Conservation (phyloP, 2,797 vertebrate genomes). For the Podarcis siculus region DNA sequence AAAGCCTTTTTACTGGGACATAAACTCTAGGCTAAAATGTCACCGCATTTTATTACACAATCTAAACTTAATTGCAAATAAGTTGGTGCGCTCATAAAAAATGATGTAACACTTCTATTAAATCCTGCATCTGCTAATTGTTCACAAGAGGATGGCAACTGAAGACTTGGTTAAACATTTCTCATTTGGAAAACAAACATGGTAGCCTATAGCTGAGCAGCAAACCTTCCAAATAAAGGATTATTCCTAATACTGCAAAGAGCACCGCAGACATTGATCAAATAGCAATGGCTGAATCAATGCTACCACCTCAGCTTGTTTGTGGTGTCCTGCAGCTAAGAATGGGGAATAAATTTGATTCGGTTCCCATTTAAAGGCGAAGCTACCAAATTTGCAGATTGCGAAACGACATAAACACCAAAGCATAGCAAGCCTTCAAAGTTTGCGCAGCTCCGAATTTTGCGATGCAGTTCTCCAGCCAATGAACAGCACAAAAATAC, state of each 20-base stretch:
- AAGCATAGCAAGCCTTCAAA: too few relatives aligned
- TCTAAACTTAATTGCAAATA: constrained; percentile 79
- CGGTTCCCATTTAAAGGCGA: too few relatives aligned
- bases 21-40: constrained; percentile 78
- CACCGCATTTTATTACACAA: constrained; percentile 78
- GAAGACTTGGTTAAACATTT: constrained; percentile 32
- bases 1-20: constrained; percentile 72
- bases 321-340: background rate
- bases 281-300: background rate
- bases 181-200: constrained; percentile 31
- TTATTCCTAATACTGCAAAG: constrained; percentile 25
- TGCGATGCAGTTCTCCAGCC: too few relatives aligned
- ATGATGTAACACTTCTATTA: constrained; percentile 68
- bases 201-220: constrained; percentile 2
- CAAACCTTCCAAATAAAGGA: background rate
- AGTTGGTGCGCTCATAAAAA: constrained; percentile 76
- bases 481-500: too few relatives aligned
- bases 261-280: background rate
- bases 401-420: too few relatives aligned
- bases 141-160: constrained; percentile 53
- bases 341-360: too few relatives aligned
- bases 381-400: too few relatives aligned
- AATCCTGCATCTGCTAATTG: constrained; percentile 53
- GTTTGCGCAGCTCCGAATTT: too few relatives aligned
- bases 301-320: background rate